Percentiles rank a stretch among this genome's conserved stretches.
These are phyloP conservation scores for Laticauda laticaudata DNA, from an alignment of 2,113 vertebrate genomes.

Conservation along the genomic window DNA sequence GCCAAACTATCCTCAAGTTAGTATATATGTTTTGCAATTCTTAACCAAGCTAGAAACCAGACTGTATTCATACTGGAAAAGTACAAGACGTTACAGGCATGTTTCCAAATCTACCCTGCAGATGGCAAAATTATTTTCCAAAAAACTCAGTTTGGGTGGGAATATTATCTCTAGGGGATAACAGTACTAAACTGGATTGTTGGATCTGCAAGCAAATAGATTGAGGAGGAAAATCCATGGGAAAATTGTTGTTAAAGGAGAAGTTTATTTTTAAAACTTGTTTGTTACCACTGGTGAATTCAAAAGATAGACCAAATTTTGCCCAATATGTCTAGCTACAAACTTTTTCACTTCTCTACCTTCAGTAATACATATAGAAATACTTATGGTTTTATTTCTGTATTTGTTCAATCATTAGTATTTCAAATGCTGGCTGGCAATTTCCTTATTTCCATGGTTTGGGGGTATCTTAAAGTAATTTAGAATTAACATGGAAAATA, in stretches of 20 bases:
- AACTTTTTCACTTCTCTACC: not conserved
- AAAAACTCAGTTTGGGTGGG: not conserved
- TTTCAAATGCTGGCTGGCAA: not conserved
- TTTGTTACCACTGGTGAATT: not conserved
- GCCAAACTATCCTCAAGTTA: not conserved
- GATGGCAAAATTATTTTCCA: not conserved
- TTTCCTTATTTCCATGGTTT: not conserved
- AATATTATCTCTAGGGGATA: not conserved
- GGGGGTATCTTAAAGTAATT: not conserved
- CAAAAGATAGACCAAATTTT: not conserved
- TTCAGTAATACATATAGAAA: not conserved
- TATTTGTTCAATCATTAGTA: not conserved
- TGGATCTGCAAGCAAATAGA: not conserved
- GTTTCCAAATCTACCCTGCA: not conserved
- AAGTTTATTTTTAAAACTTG: not conserved
- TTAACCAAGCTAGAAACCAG: not conserved
- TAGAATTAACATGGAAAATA: not conserved
- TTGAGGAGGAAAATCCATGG: not conserved
- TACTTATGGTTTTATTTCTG: not conserved
- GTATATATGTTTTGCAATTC: not conserved
- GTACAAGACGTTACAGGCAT: conserved; percentile 3
- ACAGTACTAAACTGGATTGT: not conserved
- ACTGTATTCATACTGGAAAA: not conserved
- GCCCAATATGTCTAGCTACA: not conserved
- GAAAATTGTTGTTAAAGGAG: not conserved